phyloP scores from a whole-genome alignment of 1,140 invertebrate genomes.

The Calycopis cecrops region DNA sequence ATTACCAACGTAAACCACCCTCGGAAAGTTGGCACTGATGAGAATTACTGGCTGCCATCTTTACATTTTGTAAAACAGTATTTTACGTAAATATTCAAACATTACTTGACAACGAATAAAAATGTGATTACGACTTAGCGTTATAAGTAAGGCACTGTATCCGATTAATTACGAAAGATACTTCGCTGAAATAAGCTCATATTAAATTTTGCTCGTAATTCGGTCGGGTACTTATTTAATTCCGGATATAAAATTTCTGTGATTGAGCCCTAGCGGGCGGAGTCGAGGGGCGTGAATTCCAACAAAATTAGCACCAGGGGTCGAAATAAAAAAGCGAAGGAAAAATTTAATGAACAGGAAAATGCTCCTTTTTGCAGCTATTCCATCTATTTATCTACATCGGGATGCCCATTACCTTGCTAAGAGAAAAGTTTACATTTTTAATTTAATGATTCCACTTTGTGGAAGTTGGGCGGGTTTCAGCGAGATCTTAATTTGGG shows the following conservation, averaged over 20 bases:
- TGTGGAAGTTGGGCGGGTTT: constrained; percentile 74
- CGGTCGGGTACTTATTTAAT: constrained; percentile 75
- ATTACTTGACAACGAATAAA: constrained; percentile 20
- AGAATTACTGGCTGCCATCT: constrained; percentile 57
- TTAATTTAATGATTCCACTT: constrained; percentile 77
- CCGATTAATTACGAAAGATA: constrained; percentile 60
- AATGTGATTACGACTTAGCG: constrained; percentile 12
- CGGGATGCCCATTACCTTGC: constrained; percentile 76
- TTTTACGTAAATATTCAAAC: constrained; percentile 15
- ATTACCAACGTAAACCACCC: constrained; percentile 68
- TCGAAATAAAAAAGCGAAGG: constrained; percentile 75
- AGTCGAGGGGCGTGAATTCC: constrained; percentile 75
- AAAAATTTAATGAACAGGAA: constrained; percentile 78
- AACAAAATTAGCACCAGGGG: constrained; percentile 76
- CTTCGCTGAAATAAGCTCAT: constrained; percentile 60
- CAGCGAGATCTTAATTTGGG: constrained; percentile 72
- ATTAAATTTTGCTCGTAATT: constrained; percentile 69
- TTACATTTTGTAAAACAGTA: constrained; percentile 32
- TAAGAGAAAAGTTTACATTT: constrained; percentile 77
- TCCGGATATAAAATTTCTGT: constrained; percentile 76
- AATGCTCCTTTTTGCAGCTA: constrained; percentile 76
- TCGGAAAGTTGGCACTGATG: constrained; percentile 59
- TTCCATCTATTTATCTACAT: constrained; percentile 76
- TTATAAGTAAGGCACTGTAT: constrained; percentile 45
- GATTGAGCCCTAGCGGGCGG: constrained; percentile 73